These are phyloP conservation scores for Cephus cinctus DNA, from an alignment of 1,140 invertebrate species.

Conservation along the genomic window DNA sequence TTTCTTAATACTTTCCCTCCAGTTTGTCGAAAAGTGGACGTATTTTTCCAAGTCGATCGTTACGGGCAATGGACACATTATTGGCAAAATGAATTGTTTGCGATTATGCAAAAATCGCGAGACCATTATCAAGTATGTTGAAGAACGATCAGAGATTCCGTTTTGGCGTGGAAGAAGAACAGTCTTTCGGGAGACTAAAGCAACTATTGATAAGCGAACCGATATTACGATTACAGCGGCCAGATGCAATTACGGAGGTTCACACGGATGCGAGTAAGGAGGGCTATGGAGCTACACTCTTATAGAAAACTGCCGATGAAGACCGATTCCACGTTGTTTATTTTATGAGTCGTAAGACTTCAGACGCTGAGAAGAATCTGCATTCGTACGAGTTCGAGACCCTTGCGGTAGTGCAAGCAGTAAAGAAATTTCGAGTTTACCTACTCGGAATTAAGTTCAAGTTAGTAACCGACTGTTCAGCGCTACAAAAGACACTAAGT, in stretches of 20 bases:
- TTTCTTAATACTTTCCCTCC: constrained; percentile 23
- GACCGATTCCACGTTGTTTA: constrained; percentile 21
- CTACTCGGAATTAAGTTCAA: constrained; percentile 19
- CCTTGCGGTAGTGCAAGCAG: constrained; percentile 22
- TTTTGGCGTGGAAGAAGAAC: too few relatives aligned
- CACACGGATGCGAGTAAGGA: constrained; percentile 36
- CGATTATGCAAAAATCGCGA: too few relatives aligned
- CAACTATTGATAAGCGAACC: too few relatives aligned
- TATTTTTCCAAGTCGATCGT: constrained; percentile 31
- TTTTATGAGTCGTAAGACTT: constrained; percentile 14
- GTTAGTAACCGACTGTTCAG: constrained; percentile 30
- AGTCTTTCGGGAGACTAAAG: too few relatives aligned
- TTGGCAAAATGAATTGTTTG: constrained; percentile 36
- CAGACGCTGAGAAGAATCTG: constrained; percentile 9
- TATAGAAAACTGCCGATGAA: constrained; percentile 27
- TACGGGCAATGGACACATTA: constrained; percentile 20
- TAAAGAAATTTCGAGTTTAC: constrained; percentile 27
- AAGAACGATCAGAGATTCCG: too few relatives aligned
- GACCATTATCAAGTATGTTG: too few relatives aligned
- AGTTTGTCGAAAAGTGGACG: constrained; percentile 24
- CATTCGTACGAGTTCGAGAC: constrained; percentile 21
- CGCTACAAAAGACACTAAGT: constrained; percentile 41
- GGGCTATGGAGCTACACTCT: constrained; percentile 35
- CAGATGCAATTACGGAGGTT: too few relatives aligned
- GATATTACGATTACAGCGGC: too few relatives aligned